These are phyloP conservation scores for Brachypalpus laphriformis DNA, from an alignment of 2,888 invertebrate genomes.

Conservation along the genomic window DNA sequence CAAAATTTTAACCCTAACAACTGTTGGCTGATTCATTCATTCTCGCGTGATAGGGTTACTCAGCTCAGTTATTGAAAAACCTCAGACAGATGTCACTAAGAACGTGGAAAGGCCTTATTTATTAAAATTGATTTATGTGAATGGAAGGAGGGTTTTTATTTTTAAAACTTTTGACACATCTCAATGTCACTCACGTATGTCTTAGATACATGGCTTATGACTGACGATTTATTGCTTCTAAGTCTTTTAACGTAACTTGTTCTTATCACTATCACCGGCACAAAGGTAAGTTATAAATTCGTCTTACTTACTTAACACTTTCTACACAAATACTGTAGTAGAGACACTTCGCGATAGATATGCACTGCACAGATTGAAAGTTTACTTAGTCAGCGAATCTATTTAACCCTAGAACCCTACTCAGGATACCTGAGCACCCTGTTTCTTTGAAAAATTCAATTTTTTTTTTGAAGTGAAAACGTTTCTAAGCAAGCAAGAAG, in stretches of 20 bases:
- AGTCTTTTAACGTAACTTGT: neutral
- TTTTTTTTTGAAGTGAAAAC: too few relatives aligned
- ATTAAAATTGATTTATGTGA: neutral
- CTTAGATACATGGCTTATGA: neutral
- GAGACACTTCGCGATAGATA: neutral
- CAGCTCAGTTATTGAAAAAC: neutral
- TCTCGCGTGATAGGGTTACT: neutral
- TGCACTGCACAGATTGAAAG: neutral
- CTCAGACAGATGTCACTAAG: neutral
- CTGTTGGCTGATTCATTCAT: neutral
- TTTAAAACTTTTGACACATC: neutral
- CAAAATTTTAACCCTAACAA: too few relatives aligned
- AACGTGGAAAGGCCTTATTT: neutral
- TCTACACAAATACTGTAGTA: neutral
- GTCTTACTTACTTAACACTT: neutral
- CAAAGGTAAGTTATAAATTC: neutral
- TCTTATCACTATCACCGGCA: constrained; percentile 9
- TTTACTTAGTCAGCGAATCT: constrained; percentile 19
- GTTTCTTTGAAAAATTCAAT: too few relatives aligned
- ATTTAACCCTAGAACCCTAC: too few relatives aligned
- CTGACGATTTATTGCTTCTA: neutral
- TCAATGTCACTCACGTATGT: neutral
- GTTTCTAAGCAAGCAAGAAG: too few relatives aligned
- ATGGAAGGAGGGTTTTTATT: neutral
- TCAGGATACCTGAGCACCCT: too few relatives aligned